A percentile compares a stretch with the other conserved stretches of the same genome.
phyloP scores from a whole-genome alignment of 2,888 invertebrate species.

The Amiota minor region DNA sequence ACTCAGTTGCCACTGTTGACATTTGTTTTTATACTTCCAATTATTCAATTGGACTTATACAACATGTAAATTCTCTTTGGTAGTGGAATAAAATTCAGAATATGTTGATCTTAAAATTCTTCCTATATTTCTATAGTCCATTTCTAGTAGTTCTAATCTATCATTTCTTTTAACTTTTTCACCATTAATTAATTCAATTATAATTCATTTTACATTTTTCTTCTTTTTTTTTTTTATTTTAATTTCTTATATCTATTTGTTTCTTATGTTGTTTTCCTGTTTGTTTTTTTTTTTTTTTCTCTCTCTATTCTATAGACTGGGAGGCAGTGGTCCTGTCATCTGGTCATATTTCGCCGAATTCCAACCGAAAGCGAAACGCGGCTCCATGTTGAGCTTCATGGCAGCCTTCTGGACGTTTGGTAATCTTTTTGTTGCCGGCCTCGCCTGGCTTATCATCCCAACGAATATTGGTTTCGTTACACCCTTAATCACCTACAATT shows the following conservation, averaged over 20 bases:
- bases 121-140: too few species aligned
- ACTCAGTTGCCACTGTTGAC: too few species aligned
- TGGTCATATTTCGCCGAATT: conserved; percentile 97
- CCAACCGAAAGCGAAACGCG: conserved; percentile 91
- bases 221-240: conserved; percentile 13
- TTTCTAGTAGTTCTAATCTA: too few species aligned
- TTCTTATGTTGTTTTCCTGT: neutral
- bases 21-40: too few species aligned
- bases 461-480: conserved; percentile 81
- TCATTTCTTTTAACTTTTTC: too few species aligned
- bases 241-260: conserved; percentile 5
- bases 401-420: conserved; percentile 97
- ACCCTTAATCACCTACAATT: conserved; percentile 85
- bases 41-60: too few species aligned
- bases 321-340: conserved; percentile 84
- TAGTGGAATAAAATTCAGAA: too few species aligned
- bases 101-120: too few species aligned
- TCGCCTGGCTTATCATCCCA: conserved; percentile 84
- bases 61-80: too few species aligned
- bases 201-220: too few species aligned
- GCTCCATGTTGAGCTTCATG: conserved; percentile 94
- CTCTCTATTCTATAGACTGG: conserved; percentile 61
- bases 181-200: too few species aligned
- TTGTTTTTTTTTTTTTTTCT: conserved; percentile 1
- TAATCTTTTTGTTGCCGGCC: conserved; percentile 91